phyloP scores from a whole-genome alignment of 2,888 invertebrate species.

The Mesoligia furuncula region DNA sequence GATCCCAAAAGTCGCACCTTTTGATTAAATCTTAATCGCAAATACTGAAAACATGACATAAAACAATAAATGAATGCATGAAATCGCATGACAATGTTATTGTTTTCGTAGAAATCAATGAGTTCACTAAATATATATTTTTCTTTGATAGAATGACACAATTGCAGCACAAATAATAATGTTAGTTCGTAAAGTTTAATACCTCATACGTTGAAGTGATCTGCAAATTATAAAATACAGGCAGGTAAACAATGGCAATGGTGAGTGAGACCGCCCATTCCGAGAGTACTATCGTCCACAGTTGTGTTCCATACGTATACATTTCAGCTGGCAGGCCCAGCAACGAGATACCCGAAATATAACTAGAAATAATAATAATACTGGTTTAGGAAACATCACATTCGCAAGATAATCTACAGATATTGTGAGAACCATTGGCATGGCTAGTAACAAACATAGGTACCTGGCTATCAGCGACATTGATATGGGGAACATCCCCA shows the following conservation, averaged over 20 bases:
- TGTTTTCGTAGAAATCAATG: constrained; percentile 13
- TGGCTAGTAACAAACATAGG: constrained; percentile 53
- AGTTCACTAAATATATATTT: not conserved
- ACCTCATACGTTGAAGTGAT: constrained; percentile 95
- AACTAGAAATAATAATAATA: constrained; percentile 87
- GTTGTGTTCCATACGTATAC: constrained; percentile 94
- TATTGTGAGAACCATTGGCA: not conserved
- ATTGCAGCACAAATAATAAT: constrained; percentile 15
- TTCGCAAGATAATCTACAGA: constrained; percentile 41
- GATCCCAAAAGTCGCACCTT: constrained; percentile 93
- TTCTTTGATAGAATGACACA: constrained; percentile 7
- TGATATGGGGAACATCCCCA: constrained; percentile 95
- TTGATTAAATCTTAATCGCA: constrained; percentile 92
- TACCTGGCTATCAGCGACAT: constrained; percentile 95
- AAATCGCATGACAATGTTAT: constrained; percentile 14
- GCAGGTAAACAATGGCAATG: constrained; percentile 92
- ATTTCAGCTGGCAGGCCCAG: constrained; percentile 94
- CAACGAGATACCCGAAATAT: constrained; percentile 93
- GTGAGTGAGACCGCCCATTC: constrained; percentile 92
- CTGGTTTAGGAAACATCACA: constrained; percentile 15
- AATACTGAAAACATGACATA: constrained; percentile 89
- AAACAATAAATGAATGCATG: constrained; percentile 6
- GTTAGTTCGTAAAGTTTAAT: constrained; percentile 57
- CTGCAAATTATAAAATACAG: constrained; percentile 93
- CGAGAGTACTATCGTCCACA: constrained; percentile 92